Evolutionary conservation across 2,888 invertebrate genomes (phyloP).

Genomic region (Brachyptera risi): DNA sequence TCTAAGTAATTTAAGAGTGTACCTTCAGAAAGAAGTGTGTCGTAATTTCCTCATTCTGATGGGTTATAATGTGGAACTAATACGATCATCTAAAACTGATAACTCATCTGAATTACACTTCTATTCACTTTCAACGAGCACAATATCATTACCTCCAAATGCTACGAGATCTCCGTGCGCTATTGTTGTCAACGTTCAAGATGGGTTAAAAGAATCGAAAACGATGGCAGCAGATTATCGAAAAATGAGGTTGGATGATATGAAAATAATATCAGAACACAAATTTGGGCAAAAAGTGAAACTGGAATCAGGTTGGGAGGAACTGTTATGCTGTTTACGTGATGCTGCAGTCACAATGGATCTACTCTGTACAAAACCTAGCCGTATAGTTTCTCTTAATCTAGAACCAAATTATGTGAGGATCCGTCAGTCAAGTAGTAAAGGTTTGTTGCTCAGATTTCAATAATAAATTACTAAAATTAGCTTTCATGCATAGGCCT

Average conservation of each 20-base stretch:
- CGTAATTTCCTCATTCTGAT: conserved; percentile 42
- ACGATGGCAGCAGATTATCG: conserved; percentile 50
- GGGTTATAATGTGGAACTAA: conserved; percentile 34
- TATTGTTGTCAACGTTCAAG: conserved; percentile 54
- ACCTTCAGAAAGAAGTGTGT: conserved; percentile 42
- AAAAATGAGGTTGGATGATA: conserved; percentile 57
- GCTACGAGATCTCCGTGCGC: conserved; percentile 51
- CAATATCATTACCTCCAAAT: conserved; percentile 37
- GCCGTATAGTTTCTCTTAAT: conserved; percentile 55
- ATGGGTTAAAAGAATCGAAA: conserved; percentile 51
- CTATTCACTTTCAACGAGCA: conserved; percentile 47
- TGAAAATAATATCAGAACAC: conserved; percentile 63
- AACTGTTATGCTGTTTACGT: conserved; percentile 57
- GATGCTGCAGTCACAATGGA: conserved; percentile 64
- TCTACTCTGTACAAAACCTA: conserved; percentile 62
- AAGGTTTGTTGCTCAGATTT: conserved; percentile 23
- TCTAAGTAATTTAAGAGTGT: conserved; percentile 43
- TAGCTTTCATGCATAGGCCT: conserved; percentile 27
- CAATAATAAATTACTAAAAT: not conserved
- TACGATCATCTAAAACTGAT: conserved; percentile 37
- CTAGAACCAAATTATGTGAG: conserved; percentile 40
- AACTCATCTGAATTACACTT: conserved; percentile 42
- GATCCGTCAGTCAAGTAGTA: not conserved
- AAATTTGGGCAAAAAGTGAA: conserved; percentile 51
- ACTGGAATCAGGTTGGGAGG: conserved; percentile 42